These are phyloP conservation scores for Apis cerana DNA, from an alignment of 1,140 invertebrate genomes.

Conservation along the genomic window DNA sequence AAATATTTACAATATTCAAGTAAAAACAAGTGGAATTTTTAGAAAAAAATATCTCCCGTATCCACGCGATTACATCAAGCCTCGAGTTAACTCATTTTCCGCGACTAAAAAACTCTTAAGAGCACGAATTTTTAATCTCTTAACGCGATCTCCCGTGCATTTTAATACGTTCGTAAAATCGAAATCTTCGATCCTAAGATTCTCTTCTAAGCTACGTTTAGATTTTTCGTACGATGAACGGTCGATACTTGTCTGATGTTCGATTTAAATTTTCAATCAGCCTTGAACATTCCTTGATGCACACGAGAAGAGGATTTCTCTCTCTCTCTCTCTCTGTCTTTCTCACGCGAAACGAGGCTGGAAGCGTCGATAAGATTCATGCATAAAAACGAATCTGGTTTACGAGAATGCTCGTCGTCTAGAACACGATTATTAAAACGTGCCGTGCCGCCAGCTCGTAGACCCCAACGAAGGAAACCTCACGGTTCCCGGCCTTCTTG, in stretches of 20 bases:
- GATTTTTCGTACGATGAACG: neutral
- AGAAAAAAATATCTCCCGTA: no score
- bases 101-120: no score
- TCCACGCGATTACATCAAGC: no score
- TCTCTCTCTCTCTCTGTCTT: no score
- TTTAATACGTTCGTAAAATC: no score
- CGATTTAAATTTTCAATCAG: conserved; percentile 36
- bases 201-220: neutral
- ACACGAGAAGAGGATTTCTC: neutral
- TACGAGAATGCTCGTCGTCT: conserved; percentile 57
- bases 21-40: no score
- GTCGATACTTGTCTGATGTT: neutral
- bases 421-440: conserved; percentile 66
- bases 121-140: no score
- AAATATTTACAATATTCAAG: no score
- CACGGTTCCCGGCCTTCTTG: conserved; percentile 45
- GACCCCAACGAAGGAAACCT: conserved; percentile 55
- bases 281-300: conserved; percentile 26
- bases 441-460: conserved; percentile 66
- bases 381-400: conserved; percentile 54
- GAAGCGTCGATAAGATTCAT: conserved; percentile 44
- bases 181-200: neutral
- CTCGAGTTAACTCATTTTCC: no score
- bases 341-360: neutral
- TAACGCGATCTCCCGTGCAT: no score